Conservation (phyloP, 2,797 vertebrate genomes). For the Hippopotamyrus pictus region DNA sequence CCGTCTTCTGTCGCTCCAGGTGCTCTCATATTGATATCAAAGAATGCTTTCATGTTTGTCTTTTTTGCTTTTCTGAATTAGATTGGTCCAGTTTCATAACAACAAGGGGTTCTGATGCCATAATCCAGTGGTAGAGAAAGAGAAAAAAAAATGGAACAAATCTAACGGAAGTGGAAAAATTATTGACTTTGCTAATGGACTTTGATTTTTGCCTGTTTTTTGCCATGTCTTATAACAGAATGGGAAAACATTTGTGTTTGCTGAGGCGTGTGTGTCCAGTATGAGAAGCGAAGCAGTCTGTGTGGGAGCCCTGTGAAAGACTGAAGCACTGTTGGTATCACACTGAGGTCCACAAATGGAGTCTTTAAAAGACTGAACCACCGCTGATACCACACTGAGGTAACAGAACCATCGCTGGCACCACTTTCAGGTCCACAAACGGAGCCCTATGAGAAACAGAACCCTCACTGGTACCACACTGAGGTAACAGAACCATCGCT, state of each 20-base stretch:
- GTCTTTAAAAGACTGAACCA: neutral
- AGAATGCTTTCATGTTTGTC: neutral
- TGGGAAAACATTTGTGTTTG: neutral
- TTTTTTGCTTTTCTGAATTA: neutral
- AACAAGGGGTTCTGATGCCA: constrained; percentile 21
- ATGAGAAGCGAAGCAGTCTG: neutral
- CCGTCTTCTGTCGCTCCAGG: neutral
- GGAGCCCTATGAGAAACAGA: neutral
- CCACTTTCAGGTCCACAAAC: neutral
- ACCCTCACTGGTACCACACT: too few relatives aligned
- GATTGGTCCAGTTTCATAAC: neutral
- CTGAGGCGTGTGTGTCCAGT: neutral
- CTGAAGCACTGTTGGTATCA: neutral
- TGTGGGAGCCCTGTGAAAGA: neutral
- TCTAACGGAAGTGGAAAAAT: neutral
- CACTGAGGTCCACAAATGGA: neutral
- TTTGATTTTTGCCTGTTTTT: neutral
- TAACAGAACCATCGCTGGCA: neutral
- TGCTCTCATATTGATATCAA: neutral
- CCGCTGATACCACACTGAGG: neutral
- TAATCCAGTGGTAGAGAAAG: neutral
- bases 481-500: too few relatives aligned
- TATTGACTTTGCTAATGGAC: neutral
- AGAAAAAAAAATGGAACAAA: neutral
- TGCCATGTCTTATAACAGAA: neutral